Base-by-base conservation (phyloP, 1,140 invertebrate genomes). In the Heliconius himera region DNA sequence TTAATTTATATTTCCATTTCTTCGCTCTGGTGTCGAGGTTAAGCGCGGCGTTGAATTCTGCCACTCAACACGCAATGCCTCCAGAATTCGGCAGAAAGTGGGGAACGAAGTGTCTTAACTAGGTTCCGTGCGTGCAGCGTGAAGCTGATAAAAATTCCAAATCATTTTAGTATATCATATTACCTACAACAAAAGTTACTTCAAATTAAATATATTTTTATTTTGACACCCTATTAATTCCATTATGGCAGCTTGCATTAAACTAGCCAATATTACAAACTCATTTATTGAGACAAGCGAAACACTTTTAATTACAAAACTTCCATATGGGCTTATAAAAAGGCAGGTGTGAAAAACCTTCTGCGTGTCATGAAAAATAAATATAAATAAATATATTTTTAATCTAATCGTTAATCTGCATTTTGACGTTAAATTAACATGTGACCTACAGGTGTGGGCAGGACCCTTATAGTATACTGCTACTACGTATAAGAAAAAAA, bases 261-360 rank as follows among this genome's bases (percentile, higher is more conserved):
- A 66, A 29, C 60, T 16, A 66, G 8, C 18, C 6, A 20, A 51
- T 51, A 66, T 66, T 13, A 29, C 26, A 5, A 66, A 26, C 11
- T 29, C 60, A 66, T 66, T 66, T 29, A 29, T 13, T 26, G 11
- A 66, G 60, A 66, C 60, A 29, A 66, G 26, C 26, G 11, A 26
- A 66, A 66, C 60, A 66, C 60, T 66, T 66, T 66, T 66, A 66
- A 66, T 66, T 66, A 66, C 60, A 16, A 66, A 26, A 66, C 60
- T 66, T 66, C 22, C 60, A 66, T 66, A 66, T 66, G 26, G 22
- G 60, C 60, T 66, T 66, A 66, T 29, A 66, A 13, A 46, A 16
- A 16, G 60, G 60, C 60, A 66, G 60, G 60, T 66, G 60, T 26
- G 22, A 66, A 29, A 13, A 66, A 29, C 60, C 60, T 29, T 66